phyloP scores from a whole-genome alignment of 2,888 invertebrate species.

The Cremastinae sp. region DNA sequence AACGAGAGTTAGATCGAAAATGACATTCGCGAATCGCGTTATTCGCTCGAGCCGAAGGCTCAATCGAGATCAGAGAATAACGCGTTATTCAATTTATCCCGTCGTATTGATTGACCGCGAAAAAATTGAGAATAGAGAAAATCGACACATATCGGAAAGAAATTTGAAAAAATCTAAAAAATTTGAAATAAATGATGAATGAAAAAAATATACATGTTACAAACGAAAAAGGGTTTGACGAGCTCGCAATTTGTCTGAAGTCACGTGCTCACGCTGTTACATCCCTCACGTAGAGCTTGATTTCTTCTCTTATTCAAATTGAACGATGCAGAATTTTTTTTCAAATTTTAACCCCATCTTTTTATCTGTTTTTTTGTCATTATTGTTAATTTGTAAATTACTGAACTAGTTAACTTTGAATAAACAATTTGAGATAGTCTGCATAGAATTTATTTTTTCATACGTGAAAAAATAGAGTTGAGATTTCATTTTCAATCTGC shows the following conservation, averaged over 20 bases:
- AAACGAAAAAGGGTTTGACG: constrained; percentile 60
- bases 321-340: constrained; percentile 15
- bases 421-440: background rate
- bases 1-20: constrained; percentile 58
- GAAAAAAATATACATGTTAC: constrained; percentile 29
- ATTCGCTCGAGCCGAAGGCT: constrained; percentile 17
- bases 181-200: constrained; percentile 3
- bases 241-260: constrained; percentile 71
- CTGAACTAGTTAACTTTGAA: background rate
- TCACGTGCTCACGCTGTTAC: constrained; percentile 12
- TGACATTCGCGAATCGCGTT: constrained; percentile 37
- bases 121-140: background rate
- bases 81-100: constrained; percentile 36
- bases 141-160: background rate
- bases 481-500: constrained; percentile 13
- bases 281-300: constrained; percentile 63
- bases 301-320: constrained; percentile 26
- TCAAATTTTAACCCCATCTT: background rate
- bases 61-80: constrained; percentile 41
- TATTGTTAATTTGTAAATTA: background rate
- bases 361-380: background rate
- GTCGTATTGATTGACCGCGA: constrained; percentile 15
- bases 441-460: background rate
- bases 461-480: background rate
- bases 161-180: constrained; percentile 1